Evolutionary conservation across 2,797 vertebrate species (phyloP).

Genomic region (Tapera naevia): DNA sequence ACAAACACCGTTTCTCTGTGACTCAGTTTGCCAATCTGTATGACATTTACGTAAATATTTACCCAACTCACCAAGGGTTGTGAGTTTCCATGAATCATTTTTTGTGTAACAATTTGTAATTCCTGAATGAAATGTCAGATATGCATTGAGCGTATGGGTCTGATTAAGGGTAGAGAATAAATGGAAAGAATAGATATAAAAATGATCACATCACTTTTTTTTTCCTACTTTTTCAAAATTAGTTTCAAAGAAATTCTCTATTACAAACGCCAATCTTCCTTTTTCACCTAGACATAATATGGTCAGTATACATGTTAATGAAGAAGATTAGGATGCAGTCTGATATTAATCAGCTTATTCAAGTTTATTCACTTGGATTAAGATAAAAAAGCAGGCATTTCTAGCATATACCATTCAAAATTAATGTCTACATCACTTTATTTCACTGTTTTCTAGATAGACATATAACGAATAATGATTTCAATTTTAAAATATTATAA

Average conservation of each 20-base stretch:
- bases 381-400: background rate
- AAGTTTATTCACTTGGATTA: background rate
- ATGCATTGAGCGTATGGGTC: background rate
- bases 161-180: background rate
- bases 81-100: conserved; percentile 9
- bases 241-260: background rate
- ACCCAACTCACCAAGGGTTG: background rate
- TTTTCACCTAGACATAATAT: background rate
- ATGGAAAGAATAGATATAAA: background rate
- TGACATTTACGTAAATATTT: conserved; percentile 23
- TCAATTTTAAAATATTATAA: background rate
- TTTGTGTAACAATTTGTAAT: background rate
- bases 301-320: background rate
- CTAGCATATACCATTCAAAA: background rate
- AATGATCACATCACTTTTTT: background rate
- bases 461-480: background rate
- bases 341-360: background rate
- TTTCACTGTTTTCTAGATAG: background rate
- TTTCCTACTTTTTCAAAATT: background rate
- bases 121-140: background rate
- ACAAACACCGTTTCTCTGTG: background rate
- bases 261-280: background rate
- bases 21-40: conserved; percentile 17
- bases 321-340: background rate
- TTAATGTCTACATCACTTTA: background rate